Conservation (phyloP, 2,113 vertebrate species). For the Origma solitaria region DNA sequence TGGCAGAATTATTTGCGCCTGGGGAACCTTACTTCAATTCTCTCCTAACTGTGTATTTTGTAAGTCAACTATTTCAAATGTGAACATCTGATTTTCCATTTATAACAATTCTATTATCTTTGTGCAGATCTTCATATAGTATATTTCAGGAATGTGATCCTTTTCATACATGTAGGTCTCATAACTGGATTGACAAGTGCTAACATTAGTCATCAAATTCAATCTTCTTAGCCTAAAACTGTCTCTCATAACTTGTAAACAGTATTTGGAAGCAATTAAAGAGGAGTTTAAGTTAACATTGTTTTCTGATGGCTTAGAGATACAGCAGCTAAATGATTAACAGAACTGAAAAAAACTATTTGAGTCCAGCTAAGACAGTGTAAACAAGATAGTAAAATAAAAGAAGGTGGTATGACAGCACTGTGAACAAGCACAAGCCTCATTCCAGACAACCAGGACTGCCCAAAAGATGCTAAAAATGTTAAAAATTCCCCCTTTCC, state of each 20-base stretch:
- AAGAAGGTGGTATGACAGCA: background rate
- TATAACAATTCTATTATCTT: background rate
- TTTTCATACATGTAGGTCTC: background rate
- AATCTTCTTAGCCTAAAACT: background rate
- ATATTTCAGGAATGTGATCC: background rate
- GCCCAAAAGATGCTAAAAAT: background rate
- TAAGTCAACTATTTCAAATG: background rate
- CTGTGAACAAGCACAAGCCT: background rate
- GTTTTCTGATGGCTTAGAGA: background rate
- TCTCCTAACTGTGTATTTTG: background rate
- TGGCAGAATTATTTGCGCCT: background rate
- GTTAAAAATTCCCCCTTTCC: background rate
- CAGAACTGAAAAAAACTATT: background rate
- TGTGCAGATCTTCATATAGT: background rate
- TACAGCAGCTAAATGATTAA: background rate
- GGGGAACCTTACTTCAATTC: background rate
- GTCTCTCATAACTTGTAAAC: background rate
- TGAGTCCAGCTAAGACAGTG: background rate
- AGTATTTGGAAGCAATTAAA: background rate
- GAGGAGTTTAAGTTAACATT: background rate
- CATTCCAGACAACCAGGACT: background rate
- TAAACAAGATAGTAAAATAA: background rate
- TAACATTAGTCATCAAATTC: background rate
- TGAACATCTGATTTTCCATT: background rate
- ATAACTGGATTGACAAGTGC: background rate